Base-by-base conservation (phyloP, 2,888 invertebrate genomes). In the Pandemis heparana region DNA sequence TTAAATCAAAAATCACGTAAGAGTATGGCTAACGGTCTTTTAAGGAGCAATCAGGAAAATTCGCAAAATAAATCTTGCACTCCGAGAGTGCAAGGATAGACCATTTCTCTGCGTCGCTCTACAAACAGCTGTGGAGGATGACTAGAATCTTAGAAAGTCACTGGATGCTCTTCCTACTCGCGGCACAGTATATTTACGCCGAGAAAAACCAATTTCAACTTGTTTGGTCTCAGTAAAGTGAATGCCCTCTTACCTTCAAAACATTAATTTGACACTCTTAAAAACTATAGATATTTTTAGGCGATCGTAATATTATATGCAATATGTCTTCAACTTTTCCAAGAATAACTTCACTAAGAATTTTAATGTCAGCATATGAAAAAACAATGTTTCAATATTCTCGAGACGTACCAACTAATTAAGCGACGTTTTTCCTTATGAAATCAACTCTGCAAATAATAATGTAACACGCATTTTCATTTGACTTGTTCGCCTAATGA, bases 101-200 rank as follows among this genome's bases (percentile, higher is more conserved):
- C 85, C 82, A 89, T 89, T 87, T 89, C 86, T 88, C 87, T 85
- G 82, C 87, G 89, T 89, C 88, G 85, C 83, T 83, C 79, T 84
- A 86, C 89, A 90, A 90, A 91, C 88, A 89, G 87, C 89, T 85
- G 82, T 76, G 80, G 84, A 88, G 85, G 84, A 88, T 86, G 86
- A 85, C 84, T 85, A 83, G 85, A 87, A 87, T 88, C 86, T 87
- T 83, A 82, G 85, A 83, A 83, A 85, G 84, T 84, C 82, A 77
- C 81, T 81, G 80, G 81, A 83, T 87, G 83, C 84, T 84, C 83
- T 85, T 83, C 85, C 82, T 84, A 81, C 85, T 85, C 87, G 83
- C 79, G 75, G 75, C 78, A 75, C 76, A 79, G 76, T 79, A 79
- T 80, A 75, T 72, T 72, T 72, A 70, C 63, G 70, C 79, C 76